phyloP scores from a whole-genome alignment of 2,888 invertebrate genomes.

The Brachyptera risi region DNA sequence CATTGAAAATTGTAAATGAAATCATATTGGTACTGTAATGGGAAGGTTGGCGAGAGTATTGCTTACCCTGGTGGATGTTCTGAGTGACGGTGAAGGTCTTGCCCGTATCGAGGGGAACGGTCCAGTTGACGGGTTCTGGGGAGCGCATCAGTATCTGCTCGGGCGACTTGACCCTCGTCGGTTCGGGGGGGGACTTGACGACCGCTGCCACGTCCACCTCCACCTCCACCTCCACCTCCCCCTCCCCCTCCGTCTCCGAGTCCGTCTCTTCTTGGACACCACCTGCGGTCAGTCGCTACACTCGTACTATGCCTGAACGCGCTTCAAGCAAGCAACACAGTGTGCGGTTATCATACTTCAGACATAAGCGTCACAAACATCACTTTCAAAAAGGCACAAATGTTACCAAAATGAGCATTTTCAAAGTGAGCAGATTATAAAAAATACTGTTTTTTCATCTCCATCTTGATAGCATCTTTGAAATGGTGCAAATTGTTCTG shows the following conservation, averaged over 20 bases:
- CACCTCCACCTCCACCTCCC: conserved; percentile 39
- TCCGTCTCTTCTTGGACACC: conserved; percentile 26
- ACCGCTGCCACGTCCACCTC: conserved; percentile 45
- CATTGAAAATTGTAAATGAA: no score
- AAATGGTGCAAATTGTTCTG: no score
- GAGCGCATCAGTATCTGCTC: conserved; percentile 90
- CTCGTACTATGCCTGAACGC: conserved; percentile 14
- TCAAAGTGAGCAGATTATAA: no score
- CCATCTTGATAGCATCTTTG: no score
- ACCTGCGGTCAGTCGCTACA: conserved; percentile 19
- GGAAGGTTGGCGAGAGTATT: no score
- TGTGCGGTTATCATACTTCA: not conserved
- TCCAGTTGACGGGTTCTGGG: conserved; percentile 94
- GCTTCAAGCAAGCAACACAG: conserved; percentile 9
- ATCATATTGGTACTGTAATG: no score
- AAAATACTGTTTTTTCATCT: no score
- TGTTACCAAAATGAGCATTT: no score
- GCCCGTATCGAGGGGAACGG: conserved; percentile 88
- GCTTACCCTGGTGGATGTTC: conserved; percentile 76
- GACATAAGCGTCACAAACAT: not conserved
- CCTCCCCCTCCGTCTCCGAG: conserved; percentile 38
- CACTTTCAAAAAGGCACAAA: no score
- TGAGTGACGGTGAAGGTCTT: conserved; percentile 92
- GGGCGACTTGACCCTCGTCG: conserved; percentile 88
- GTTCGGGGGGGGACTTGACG: conserved; percentile 89